Conservation (phyloP, 2,113 vertebrate species). For the Antidorcas marsupialis region DNA sequence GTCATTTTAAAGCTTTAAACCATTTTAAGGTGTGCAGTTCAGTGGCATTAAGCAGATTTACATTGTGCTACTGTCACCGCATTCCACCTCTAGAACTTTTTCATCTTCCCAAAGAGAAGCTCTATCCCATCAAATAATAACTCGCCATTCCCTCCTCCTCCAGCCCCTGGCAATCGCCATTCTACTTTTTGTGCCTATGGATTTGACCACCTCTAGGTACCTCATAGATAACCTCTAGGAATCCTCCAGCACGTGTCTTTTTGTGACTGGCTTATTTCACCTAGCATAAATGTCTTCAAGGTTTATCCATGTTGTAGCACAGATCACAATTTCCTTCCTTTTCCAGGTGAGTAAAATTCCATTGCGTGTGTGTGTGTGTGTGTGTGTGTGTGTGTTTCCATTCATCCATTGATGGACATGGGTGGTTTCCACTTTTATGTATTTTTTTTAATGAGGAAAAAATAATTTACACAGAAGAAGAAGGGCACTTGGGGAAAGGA, state of each 20-base stretch:
- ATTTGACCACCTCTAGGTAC: neutral
- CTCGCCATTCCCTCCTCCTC: neutral
- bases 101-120: neutral
- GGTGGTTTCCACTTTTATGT: neutral
- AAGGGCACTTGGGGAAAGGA: neutral
- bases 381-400: accelerated
- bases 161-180: neutral
- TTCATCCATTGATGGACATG: neutral
- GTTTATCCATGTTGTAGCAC: neutral
- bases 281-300: neutral
- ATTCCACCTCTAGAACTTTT: neutral
- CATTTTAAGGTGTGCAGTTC: neutral
- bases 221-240: neutral
- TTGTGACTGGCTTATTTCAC: neutral
- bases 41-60: neutral
- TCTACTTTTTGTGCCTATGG: neutral
- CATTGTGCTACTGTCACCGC: accelerated
- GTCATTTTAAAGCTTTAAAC: neutral
- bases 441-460: neutral
- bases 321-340: neutral
- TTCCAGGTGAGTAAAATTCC: neutral
- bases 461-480: neutral
- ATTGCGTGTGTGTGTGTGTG: accelerated
- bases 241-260: neutral
- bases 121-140: neutral